Evolutionary conservation across 1,140 invertebrate species (phyloP).

Genomic region (Schmidtea mediterranea): DNA sequence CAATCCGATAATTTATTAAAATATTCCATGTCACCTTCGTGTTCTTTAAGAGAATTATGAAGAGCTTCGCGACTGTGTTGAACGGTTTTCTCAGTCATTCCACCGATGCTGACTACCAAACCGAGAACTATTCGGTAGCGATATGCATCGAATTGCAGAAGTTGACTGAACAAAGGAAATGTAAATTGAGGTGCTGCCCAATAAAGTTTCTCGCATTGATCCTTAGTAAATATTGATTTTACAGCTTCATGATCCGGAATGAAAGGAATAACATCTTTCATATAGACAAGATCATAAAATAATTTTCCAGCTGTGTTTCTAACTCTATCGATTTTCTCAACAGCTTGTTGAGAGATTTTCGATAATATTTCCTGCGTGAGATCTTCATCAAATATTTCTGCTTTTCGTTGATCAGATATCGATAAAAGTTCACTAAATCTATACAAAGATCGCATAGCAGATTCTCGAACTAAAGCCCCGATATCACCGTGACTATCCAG

Average conservation of each 20-base stretch:
- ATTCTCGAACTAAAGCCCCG: background rate
- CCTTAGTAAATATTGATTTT: background rate
- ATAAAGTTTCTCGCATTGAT: background rate
- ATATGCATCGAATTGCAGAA: background rate
- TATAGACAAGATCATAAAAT: too few species aligned
- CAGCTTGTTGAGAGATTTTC: background rate
- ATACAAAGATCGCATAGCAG: background rate
- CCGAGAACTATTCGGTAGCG: background rate
- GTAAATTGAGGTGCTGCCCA: background rate
- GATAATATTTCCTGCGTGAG: background rate
- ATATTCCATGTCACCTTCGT: too few species aligned
- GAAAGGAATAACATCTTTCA: background rate
- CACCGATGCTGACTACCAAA: background rate
- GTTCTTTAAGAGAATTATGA: too few species aligned
- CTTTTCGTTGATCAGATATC: background rate
- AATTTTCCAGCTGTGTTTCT: background rate
- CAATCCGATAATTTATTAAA: too few species aligned
- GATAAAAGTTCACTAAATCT: background rate
- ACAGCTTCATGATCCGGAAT: background rate
- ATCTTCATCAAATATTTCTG: background rate
- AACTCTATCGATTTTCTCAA: background rate
- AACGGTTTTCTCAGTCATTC: background rate
- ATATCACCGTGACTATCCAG: background rate
- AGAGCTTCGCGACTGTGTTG: background rate
- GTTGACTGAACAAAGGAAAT: background rate